phyloP scores from a whole-genome alignment of 1,140 invertebrate species.

The Caerostris darwini region DNA sequence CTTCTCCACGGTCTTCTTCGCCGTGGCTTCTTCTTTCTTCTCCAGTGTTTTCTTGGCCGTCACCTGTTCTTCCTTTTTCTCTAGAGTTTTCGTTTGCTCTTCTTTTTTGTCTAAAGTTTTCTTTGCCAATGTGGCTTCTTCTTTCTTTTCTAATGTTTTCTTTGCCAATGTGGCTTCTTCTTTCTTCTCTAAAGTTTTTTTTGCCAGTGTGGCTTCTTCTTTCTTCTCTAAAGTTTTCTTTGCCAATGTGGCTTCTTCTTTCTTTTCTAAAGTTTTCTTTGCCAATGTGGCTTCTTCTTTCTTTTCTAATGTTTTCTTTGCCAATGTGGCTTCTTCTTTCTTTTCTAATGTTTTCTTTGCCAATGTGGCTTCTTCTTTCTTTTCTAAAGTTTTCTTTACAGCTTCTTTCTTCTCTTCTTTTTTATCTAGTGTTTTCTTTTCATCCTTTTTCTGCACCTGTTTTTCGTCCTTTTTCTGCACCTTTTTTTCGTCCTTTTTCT shows the following conservation, averaged over 20 bases:
- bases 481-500: slow-evolving; percentile 70
- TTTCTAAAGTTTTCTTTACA: slow-evolving; percentile 69
- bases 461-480: slow-evolving; percentile 78
- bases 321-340: slow-evolving; percentile 31
- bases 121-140: neutral
- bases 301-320: slow-evolving; percentile 60
- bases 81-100: slow-evolving; percentile 42
- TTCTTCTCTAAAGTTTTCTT: slow-evolving; percentile 25
- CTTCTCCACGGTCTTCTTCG: slow-evolving; percentile 52
- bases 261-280: slow-evolving; percentile 64
- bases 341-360: slow-evolving; percentile 9
- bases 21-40: slow-evolving; percentile 50
- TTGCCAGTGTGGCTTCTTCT: slow-evolving; percentile 34
- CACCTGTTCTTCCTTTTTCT: slow-evolving; percentile 68
- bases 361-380: slow-evolving; percentile 49
- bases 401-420: slow-evolving; percentile 82
- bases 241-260: neutral
- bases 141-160: slow-evolving; percentile 68
- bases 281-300: slow-evolving; percentile 19
- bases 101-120: slow-evolving; percentile 49
- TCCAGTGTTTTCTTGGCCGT: slow-evolving; percentile 46
- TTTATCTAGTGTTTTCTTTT: slow-evolving; percentile 85
- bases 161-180: slow-evolving; percentile 38
- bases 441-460: slow-evolving; percentile 82
- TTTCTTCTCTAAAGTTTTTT: slow-evolving; percentile 64